These are phyloP conservation scores for Drosophila obscura DNA, from an alignment of 1,140 invertebrate genomes.

Conservation along the genomic window DNA sequence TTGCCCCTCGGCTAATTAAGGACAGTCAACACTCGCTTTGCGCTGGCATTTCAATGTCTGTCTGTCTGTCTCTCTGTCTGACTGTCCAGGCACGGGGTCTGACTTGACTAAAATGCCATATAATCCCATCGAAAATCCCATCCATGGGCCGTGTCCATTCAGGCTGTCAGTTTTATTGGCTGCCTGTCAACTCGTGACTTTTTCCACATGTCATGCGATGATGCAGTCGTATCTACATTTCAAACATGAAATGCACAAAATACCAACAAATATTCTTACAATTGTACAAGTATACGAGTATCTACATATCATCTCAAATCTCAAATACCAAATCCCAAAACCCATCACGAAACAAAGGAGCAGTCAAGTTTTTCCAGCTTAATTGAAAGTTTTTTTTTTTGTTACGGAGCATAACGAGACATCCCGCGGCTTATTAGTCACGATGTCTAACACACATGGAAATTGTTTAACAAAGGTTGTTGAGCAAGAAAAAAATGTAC, in stretches of 20 bases:
- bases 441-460: constrained; percentile 68
- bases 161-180: constrained; percentile 81
- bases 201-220: constrained; percentile 77
- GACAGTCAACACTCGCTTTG: constrained; percentile 47
- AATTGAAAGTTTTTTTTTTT: constrained; percentile 67
- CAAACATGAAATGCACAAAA: constrained; percentile 72
- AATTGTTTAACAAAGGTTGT: constrained; percentile 48
- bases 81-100: constrained; percentile 30
- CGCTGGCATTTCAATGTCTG: constrained; percentile 38
- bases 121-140: constrained; percentile 66
- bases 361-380: constrained; percentile 54
- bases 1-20: constrained; percentile 45
- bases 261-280: constrained; percentile 33
- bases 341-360: constrained; percentile 30
- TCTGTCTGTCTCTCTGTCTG: constrained; percentile 20
- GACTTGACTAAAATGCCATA: constrained; percentile 77
- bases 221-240: constrained; percentile 64
- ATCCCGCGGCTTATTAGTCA: constrained; percentile 75
- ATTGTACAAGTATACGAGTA: constrained; percentile 23
- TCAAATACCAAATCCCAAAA: constrained; percentile 14
- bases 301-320: constrained; percentile 39
- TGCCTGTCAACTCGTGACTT: constrained; percentile 76
- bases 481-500: constrained; percentile 4
- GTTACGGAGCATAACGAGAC: constrained; percentile 38
- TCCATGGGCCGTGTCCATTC: constrained; percentile 67